Evolutionary conservation across 1,140 invertebrate species (phyloP).

Genomic region (Euborellia annulipes): DNA sequence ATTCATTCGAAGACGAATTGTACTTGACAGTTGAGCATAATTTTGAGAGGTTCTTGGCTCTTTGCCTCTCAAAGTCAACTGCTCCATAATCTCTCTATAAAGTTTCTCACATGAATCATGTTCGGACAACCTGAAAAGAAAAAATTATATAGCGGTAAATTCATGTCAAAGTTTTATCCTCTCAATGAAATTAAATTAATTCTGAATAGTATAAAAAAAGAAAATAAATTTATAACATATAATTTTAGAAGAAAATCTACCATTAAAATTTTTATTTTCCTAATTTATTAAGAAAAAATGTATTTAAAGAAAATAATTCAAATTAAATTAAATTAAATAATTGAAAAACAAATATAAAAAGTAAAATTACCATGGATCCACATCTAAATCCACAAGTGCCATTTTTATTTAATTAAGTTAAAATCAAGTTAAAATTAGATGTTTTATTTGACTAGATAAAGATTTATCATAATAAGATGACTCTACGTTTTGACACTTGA

Average conservation of each 20-base stretch:
- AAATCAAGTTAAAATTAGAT: too few species aligned
- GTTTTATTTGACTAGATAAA: too few species aligned
- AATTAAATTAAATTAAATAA: conserved; percentile 3
- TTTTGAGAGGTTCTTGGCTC: conserved; percentile 32
- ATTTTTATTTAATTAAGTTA: too few species aligned
- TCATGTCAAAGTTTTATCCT: too few species aligned
- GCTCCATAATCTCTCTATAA: conserved; percentile 42
- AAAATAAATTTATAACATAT: too few species aligned
- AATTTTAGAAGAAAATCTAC: neutral
- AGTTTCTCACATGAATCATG: conserved; percentile 48
- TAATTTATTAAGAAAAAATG: neutral
- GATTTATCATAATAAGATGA: too few species aligned
- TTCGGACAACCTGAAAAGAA: conserved; percentile 37
- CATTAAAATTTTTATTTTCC: too few species aligned
- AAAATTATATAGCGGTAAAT: too few species aligned
- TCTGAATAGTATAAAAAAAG: too few species aligned
- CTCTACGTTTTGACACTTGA: too few species aligned
- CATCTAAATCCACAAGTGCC: conserved; percentile 22
- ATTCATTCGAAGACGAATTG: conserved; percentile 40
- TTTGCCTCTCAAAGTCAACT: conserved; percentile 36
- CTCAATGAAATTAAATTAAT: too few species aligned
- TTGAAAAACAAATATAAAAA: too few species aligned
- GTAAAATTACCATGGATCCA: conserved; percentile 21
- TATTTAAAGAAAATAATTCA: conserved; percentile 5
- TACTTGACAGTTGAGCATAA: conserved; percentile 37